These are phyloP conservation scores for Chrysodeixis includens DNA, from an alignment of 2,888 invertebrate species.

Conservation along the genomic window DNA sequence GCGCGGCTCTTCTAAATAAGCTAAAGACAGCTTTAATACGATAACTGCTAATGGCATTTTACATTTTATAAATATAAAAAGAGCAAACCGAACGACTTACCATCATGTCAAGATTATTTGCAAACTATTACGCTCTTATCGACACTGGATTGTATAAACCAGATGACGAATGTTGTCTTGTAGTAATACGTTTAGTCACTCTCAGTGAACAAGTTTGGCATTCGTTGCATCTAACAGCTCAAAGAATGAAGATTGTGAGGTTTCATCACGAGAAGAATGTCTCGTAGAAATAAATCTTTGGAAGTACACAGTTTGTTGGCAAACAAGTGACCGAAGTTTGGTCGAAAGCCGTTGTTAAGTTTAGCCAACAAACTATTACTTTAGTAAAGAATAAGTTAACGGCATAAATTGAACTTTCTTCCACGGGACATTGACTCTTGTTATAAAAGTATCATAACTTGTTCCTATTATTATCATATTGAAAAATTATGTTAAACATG, in stretches of 20 bases:
- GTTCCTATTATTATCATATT: neutral
- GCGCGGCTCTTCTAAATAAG: conserved; percentile 41
- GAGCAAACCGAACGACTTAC: neutral
- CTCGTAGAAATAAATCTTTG: conserved; percentile 40
- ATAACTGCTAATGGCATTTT: conserved; percentile 20
- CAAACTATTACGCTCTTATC: too few relatives aligned
- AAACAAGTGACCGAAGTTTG: conserved; percentile 41
- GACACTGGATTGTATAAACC: too few relatives aligned
- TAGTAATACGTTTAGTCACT: too few relatives aligned
- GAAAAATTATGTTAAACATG: neutral
- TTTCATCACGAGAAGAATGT: conserved; percentile 40
- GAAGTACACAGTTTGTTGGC: conserved; percentile 37
- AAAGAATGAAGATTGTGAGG: conserved; percentile 22
- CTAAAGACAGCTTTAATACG: conserved; percentile 52
- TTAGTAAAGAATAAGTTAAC: conserved; percentile 28
- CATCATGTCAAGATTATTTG: too few relatives aligned
- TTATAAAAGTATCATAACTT: conserved; percentile 6
- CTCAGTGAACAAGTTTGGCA: conserved; percentile 26
- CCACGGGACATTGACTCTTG: conserved; percentile 12
- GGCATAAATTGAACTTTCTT: conserved; percentile 20
- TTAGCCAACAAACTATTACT: conserved; percentile 42
- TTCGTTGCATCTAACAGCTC: conserved; percentile 20
- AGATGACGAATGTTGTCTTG: too few relatives aligned
- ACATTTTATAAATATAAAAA: conserved; percentile 27
- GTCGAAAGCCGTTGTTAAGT: conserved; percentile 34